These are phyloP conservation scores for Oxycera nigricornis DNA, from an alignment of 2,888 invertebrate genomes.

Conservation along the genomic window DNA sequence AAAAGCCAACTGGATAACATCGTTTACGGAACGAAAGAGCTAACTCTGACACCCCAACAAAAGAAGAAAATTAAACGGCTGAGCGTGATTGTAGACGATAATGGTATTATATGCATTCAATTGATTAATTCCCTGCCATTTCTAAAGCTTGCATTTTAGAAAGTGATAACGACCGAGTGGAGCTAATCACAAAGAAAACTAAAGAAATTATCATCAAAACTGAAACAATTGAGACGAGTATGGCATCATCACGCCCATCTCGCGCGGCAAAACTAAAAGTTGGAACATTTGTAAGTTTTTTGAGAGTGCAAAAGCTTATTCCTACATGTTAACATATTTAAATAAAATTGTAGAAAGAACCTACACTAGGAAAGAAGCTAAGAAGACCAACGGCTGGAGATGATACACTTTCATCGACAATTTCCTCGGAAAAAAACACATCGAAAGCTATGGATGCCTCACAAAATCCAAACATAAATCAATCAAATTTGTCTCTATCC, in stretches of 20 bases:
- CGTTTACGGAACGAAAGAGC: slow-evolving; percentile 1
- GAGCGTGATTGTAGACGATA: slow-evolving; percentile 19
- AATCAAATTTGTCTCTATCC: neutral
- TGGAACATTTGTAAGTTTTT: slow-evolving; percentile 50
- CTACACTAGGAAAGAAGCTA: slow-evolving; percentile 51
- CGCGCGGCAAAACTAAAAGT: slow-evolving; percentile 57
- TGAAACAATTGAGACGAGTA: slow-evolving; percentile 38
- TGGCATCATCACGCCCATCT: slow-evolving; percentile 51
- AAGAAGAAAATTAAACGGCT: slow-evolving; percentile 23
- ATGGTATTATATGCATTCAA: slow-evolving; percentile 8
- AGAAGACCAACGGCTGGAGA: slow-evolving; percentile 52
- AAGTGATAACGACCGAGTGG: neutral
- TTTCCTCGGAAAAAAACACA: neutral
- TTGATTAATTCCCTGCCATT: neutral
- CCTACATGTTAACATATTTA: neutral
- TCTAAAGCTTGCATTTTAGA: neutral
- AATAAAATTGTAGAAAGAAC: slow-evolving; percentile 53
- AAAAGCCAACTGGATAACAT: neutral
- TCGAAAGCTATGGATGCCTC: neutral
- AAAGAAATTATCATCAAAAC: neutral
- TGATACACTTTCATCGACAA: slow-evolving; percentile 40
- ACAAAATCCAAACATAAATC: slow-evolving; percentile 50
- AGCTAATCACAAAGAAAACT: neutral
- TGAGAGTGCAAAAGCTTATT: neutral
- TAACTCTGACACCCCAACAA: slow-evolving; percentile 12